Conservation (phyloP, 1,140 invertebrate genomes). For the Hylaeus anthracinus region DNA sequence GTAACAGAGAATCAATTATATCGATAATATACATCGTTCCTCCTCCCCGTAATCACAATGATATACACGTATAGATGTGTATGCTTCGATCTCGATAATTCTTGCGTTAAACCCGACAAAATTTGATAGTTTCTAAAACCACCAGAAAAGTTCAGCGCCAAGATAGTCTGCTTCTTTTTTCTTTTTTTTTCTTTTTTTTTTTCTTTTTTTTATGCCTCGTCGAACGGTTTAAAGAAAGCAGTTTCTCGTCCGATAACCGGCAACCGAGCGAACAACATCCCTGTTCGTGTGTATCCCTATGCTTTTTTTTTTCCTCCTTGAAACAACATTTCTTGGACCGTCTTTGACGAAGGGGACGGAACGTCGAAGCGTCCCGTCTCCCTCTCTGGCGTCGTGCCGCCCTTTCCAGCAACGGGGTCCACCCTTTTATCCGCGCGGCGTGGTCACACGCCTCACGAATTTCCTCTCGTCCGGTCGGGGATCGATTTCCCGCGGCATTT, state of each 20-base stretch:
- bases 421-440: slow-evolving; percentile 60
- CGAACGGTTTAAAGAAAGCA: slow-evolving; percentile 7
- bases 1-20: no score
- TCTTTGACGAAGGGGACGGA: slow-evolving; percentile 62
- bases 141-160: no score
- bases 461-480: slow-evolving; percentile 59
- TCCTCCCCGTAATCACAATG: no score
- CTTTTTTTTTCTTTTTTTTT: not conserved
- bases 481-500: slow-evolving; percentile 74
- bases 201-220: slow-evolving; percentile 14
- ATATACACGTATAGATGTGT: no score
- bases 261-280: not conserved
- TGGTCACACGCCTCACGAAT: slow-evolving; percentile 70
- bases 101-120: no score
- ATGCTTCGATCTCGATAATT: no score
- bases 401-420: slow-evolving; percentile 57
- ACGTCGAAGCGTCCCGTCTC: slow-evolving; percentile 22
- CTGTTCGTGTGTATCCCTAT: slow-evolving; percentile 4
- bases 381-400: slow-evolving; percentile 20
- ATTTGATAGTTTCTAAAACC: no score
- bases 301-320: slow-evolving; percentile 53
- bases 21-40: no score
- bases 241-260: no score
- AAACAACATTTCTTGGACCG: slow-evolving; percentile 59
- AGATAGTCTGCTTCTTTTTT: no score